Percentiles rank a stretch among this genome's conserved stretches.
phyloP scores from a whole-genome alignment of 2,113 vertebrate genomes.

The Muntiacus reevesi region DNA sequence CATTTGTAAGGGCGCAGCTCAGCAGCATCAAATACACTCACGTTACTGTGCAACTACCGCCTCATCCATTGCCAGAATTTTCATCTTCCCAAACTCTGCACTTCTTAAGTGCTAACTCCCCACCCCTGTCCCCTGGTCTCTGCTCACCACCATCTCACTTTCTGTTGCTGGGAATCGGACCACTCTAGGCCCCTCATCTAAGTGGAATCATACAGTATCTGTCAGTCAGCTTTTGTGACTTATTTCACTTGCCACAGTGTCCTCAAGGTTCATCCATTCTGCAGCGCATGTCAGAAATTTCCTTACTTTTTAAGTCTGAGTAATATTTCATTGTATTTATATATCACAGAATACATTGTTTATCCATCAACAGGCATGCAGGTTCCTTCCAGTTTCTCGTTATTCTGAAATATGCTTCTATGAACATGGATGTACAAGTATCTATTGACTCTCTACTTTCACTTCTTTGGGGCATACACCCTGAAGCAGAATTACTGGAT shows the following conservation, averaged over 20 bases:
- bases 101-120: background rate
- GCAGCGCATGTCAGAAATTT: background rate
- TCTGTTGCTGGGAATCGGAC: background rate
- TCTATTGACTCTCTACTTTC: background rate
- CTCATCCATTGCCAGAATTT: background rate
- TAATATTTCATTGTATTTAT: background rate
- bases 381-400: background rate
- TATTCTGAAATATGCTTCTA: background rate
- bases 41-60: background rate
- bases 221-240: background rate
- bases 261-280: background rate
- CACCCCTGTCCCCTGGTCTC: rapidly evolving
- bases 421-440: background rate
- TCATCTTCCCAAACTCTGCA: background rate
- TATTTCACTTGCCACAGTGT: background rate
- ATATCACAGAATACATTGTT: background rate
- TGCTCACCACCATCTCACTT: background rate
- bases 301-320: background rate
- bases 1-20: background rate
- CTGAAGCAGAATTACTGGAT: background rate
- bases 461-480: background rate
- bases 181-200: too few relatives aligned
- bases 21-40: background rate
- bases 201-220: background rate
- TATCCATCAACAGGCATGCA: background rate